Base-by-base conservation (phyloP, 1,140 invertebrate genomes). In the Caligus rogercresseyi region DNA sequence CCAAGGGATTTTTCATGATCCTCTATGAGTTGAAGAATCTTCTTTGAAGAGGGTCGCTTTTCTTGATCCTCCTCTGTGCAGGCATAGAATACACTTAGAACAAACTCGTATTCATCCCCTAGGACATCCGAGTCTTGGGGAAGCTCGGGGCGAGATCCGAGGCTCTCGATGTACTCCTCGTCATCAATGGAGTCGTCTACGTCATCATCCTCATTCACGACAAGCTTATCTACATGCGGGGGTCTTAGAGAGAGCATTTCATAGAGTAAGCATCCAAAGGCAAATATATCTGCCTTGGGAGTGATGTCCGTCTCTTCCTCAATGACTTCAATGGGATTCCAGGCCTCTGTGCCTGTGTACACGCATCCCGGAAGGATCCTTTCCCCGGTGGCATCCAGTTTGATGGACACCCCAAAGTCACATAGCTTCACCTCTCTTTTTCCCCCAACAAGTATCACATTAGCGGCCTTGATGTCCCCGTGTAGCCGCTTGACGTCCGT, bases 401-500 rank as follows among this genome's bases (percentile, higher is more conserved):
- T 81, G 59, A 88, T 65, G 25, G 82, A 81, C 14, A 87, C 85
- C 18, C 87, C 86, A 77, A 89, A 90, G 71, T 90, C 87, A 72
- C 87, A 89, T 1, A 89, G 71, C 71, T 90, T 89, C 54, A 84
- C 83, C 0, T 75, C 76, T 52, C 79, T 76, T n/a, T 43, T 43
- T 70, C 87, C 78, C 20, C 79, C 81, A 69, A 84, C 81, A 11
- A 85, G 72, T 20, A 91, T 75, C 25, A 90, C 74, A 72, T 91
- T 91, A 65, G 79, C 83, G 63, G 86, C 88, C 73, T 90, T 91
- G 15, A 90, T 74, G 71, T 91, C 87, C 31, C 86, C 85, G 67
- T 91, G 87, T 13, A 91, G 71, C 55, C 89, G 73, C 21, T 79
- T 73, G 23, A 78, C 80, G 64, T 79, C 78, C 11, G 80, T 79